Evolutionary conservation across 1,140 invertebrate species (phyloP).

Genomic region (Matsumurasca onukii): DNA sequence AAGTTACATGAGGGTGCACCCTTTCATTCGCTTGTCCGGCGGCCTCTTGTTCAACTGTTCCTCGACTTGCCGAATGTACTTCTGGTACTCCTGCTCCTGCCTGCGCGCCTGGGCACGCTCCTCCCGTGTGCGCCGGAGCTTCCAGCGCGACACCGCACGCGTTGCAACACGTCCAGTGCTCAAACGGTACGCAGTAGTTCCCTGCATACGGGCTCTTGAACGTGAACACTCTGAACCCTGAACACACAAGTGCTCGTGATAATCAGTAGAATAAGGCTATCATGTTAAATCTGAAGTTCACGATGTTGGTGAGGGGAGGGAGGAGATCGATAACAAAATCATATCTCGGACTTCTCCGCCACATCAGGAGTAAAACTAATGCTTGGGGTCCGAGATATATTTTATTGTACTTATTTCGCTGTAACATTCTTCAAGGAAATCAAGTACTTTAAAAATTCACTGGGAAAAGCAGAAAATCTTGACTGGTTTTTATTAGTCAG

Average conservation of each 20-base stretch:
- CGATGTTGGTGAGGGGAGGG: background rate
- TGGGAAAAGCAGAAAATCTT: too few species aligned
- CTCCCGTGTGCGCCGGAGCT: constrained; percentile 50
- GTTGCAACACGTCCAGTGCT: constrained; percentile 54
- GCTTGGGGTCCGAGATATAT: background rate
- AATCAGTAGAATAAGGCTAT: too few species aligned
- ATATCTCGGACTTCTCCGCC: background rate
- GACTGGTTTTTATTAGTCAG: too few species aligned
- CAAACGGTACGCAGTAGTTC: constrained; percentile 57
- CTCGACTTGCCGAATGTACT: constrained; percentile 33
- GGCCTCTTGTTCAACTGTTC: background rate
- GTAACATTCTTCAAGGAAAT: too few species aligned
- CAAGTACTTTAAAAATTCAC: too few species aligned
- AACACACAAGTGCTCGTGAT: constrained; percentile 16
- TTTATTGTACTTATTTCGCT: background rate
- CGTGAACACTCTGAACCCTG: constrained; percentile 55
- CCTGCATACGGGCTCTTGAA: constrained; percentile 56
- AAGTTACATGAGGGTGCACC: background rate
- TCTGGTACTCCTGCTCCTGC: constrained; percentile 41
- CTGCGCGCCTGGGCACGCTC: constrained; percentile 45
- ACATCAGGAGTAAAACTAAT: background rate
- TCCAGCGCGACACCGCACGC: constrained; percentile 53
- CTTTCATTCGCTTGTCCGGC: background rate
- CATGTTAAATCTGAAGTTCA: background rate
- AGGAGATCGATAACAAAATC: background rate